Percentiles rank a stretch among this genome's conserved stretches.
phyloP scores from a whole-genome alignment of 2,888 invertebrate genomes.

The Aromia moschata region DNA sequence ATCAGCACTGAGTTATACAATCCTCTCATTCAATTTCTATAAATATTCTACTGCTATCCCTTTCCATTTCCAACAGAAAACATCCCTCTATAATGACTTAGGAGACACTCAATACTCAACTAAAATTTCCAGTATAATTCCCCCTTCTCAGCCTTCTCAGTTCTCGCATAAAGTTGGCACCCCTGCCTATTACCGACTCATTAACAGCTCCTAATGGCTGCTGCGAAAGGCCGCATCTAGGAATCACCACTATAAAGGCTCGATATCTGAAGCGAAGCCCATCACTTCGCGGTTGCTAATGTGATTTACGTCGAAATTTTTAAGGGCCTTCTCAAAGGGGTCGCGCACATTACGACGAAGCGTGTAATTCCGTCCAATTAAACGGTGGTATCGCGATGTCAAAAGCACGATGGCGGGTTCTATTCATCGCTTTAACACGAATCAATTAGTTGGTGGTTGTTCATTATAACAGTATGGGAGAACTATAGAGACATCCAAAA shows the following conservation, averaged over 20 bases:
- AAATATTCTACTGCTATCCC: no score
- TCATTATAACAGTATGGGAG: no score
- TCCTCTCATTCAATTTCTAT: no score
- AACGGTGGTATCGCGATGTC: conserved; percentile 4
- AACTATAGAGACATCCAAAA: no score
- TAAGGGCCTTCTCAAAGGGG: conserved; percentile 13
- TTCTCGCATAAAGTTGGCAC: conserved; percentile 13
- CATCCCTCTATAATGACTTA: no score
- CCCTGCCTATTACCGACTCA: conserved; percentile 10
- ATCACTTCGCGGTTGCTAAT: conserved; percentile 20
- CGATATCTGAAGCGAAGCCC: conserved; percentile 9
- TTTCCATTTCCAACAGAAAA: no score
- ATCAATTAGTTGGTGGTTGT: neutral
- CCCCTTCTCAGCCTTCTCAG: neutral
- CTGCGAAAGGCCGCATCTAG: conserved; percentile 6
- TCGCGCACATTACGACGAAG: neutral
- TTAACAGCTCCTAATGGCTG: conserved; percentile 14
- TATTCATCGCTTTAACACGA: conserved; percentile 9
- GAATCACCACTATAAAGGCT: conserved; percentile 7
- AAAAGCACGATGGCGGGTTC: conserved; percentile 4
- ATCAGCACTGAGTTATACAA: no score
- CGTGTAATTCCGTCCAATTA: conserved; percentile 26
- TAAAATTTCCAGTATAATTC: no score
- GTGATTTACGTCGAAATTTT: conserved; percentile 24
- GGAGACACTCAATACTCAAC: no score